These are phyloP conservation scores for Oreochromis niloticus DNA, from an alignment of 2,113 vertebrate species.

Conservation along the genomic window DNA sequence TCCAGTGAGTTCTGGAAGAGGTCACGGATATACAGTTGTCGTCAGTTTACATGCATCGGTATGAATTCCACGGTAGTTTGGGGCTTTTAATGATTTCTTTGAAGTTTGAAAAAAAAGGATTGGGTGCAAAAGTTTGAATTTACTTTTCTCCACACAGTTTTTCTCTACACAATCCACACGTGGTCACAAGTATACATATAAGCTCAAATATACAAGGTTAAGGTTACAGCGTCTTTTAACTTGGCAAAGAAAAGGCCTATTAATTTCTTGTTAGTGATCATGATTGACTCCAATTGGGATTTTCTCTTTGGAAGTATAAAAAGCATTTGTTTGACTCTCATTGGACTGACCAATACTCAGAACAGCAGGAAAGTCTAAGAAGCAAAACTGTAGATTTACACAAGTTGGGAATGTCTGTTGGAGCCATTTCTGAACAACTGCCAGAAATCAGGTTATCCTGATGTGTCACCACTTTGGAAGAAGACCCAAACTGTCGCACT, in stretches of 20 bases:
- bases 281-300: background rate
- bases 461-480: background rate
- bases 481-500: background rate
- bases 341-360: background rate
- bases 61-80: background rate
- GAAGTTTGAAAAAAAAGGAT: background rate
- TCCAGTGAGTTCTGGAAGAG: background rate
- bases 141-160: background rate
- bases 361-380: background rate
- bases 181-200: background rate
- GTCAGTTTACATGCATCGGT: fast-evolving
- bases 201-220: background rate
- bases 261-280: background rate
- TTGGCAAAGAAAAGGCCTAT: background rate
- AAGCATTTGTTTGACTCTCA: background rate
- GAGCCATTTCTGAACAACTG: background rate
- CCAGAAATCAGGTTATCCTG: background rate
- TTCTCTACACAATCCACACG: background rate
- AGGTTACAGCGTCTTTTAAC: background rate
- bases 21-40: fast-evolving
- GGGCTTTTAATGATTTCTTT: background rate
- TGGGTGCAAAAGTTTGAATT: background rate
- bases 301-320: background rate
- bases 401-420: background rate
- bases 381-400: background rate